Conservation (phyloP, 2,797 vertebrate genomes). For the Dryobates pubescens region DNA sequence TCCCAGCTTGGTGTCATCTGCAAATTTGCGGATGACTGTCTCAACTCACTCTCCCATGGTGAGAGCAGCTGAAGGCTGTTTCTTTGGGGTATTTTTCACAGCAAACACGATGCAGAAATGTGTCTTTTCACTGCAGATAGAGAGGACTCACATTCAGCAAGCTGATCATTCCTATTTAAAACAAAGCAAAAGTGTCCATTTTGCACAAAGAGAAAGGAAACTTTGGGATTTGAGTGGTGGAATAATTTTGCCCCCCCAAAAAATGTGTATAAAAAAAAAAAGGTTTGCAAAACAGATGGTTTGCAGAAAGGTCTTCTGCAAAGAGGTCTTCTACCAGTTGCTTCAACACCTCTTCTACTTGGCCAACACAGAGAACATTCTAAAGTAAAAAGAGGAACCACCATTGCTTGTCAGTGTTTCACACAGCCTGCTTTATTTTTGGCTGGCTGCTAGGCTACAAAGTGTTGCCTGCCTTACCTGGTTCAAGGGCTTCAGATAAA, state of each 20-base stretch:
- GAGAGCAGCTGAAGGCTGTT: not conserved
- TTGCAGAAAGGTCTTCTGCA: not conserved
- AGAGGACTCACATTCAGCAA: not conserved
- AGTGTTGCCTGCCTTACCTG: not conserved
- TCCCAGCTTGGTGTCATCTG: too few relatives aligned
- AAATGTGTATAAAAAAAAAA: too few relatives aligned
- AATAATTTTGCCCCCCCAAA: not conserved
- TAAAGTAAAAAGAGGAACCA: not conserved
- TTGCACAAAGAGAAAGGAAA: not conserved
- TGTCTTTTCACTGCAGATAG: not conserved
- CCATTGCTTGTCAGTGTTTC: not conserved
- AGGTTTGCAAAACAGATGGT: too few relatives aligned
- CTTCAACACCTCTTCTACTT: not conserved
- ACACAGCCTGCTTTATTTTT: slow-evolving; percentile 5
- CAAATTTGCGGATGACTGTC: too few relatives aligned
- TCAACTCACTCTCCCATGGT: too few relatives aligned
- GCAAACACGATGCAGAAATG: not conserved
- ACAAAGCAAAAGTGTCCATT: rapidly evolving
- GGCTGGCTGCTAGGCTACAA: not conserved
- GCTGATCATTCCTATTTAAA: not conserved
- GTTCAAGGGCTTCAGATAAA: slow-evolving; percentile 19
- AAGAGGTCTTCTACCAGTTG: not conserved
- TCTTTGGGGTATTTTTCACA: not conserved
- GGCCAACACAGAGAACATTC: not conserved
- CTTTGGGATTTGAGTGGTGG: not conserved